These are phyloP conservation scores for Adelosebastes latens DNA, from an alignment of 2,797 vertebrate genomes.

Conservation along the genomic window DNA sequence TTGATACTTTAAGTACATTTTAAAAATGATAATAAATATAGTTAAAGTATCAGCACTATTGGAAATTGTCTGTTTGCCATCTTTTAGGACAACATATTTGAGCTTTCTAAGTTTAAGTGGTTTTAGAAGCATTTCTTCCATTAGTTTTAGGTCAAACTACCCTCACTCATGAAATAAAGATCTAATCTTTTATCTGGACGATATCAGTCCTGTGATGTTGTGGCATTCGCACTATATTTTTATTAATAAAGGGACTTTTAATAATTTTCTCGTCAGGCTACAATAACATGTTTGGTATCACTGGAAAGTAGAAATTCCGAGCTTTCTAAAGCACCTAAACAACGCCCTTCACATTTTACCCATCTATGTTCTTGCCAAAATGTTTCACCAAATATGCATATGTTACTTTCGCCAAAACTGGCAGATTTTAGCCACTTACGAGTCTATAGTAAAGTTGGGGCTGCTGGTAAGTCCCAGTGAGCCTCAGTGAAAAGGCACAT, in stretches of 20 bases:
- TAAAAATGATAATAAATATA: neutral
- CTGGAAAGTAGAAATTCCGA: too few species aligned
- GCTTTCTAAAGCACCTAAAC: too few species aligned
- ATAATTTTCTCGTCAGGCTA: neutral
- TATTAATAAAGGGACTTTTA: neutral
- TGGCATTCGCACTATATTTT: neutral
- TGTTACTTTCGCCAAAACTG: too few species aligned
- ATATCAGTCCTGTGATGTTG: neutral
- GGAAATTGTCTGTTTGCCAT: neutral
- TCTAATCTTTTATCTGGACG: too few species aligned
- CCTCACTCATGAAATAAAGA: neutral
- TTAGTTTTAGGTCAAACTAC: neutral
- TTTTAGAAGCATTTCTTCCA: neutral
- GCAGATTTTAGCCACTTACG: too few species aligned
- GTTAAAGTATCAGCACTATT: neutral
- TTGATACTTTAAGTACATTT: neutral
- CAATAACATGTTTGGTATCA: too few species aligned
- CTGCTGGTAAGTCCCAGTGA: neutral
- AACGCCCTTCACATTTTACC: neutral
- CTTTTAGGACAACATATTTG: neutral
- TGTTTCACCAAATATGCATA: too few species aligned
- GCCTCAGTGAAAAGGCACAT: neutral
- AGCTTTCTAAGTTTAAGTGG: neutral
- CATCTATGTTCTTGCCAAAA: too few species aligned
- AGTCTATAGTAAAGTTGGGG: neutral